Percentiles rank a stretch among this genome's conserved stretches.
phyloP scores from a whole-genome alignment of 2,888 invertebrate species.

The Ectemnius cavifrons region DNA sequence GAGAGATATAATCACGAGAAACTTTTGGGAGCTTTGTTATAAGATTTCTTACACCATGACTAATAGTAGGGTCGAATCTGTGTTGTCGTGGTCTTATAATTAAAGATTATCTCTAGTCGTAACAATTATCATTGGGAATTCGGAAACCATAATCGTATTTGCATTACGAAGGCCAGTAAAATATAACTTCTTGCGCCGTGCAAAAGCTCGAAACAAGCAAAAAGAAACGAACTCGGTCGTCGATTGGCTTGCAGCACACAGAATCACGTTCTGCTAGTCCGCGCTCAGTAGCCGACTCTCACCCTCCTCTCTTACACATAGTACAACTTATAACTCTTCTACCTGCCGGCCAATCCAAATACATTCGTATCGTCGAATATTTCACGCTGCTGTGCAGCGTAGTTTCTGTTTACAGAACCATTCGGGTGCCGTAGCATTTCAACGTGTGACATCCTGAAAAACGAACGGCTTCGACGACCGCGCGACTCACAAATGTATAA shows the following conservation, averaged over 20 bases:
- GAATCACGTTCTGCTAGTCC: too few relatives aligned
- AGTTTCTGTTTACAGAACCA: constrained; percentile 53
- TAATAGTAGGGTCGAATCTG: too few relatives aligned
- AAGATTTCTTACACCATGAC: too few relatives aligned
- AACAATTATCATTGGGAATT: neutral
- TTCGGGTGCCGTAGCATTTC: constrained; percentile 45
- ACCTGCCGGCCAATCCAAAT: constrained; percentile 45
- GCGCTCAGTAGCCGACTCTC: too few relatives aligned
- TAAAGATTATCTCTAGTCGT: too few relatives aligned
- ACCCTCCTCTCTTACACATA: constrained; percentile 7
- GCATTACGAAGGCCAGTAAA: neutral
- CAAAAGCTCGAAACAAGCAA: neutral
- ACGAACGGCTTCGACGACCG: neutral
- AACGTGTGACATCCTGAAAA: neutral
- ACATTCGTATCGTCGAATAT: constrained; percentile 38
- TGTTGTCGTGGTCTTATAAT: too few relatives aligned
- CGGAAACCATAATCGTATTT: neutral
- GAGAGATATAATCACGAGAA: too few relatives aligned
- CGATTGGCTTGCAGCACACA: neutral
- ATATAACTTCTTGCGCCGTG: neutral
- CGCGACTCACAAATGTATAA: too few relatives aligned
- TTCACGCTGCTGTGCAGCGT: constrained; percentile 34
- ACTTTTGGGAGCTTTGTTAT: too few relatives aligned
- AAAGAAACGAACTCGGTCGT: neutral
- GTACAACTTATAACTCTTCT: constrained; percentile 55